Evolutionary conservation across 2,888 invertebrate genomes (phyloP), one percentile per base, ranked within the genome.

Genomic region (Caradrina kadenii): DNA sequence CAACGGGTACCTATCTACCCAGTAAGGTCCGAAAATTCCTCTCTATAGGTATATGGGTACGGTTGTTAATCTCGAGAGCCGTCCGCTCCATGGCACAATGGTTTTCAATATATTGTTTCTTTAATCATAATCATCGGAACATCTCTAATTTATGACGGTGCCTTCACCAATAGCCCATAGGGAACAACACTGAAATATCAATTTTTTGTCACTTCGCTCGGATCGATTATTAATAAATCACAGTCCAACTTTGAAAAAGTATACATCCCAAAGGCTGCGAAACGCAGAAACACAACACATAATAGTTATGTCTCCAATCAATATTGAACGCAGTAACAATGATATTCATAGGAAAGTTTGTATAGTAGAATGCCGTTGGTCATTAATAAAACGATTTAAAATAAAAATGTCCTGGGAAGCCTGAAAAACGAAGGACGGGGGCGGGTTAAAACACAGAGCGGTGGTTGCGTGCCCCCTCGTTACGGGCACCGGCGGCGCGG

Each of bases 401-500:
- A 85, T 84, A 86, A 85, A 89, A 88, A 88, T 85, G 82, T 83
- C 85, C 83, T 80, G 84, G 80, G 74, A 83, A 80, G 77, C 69
- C 86, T 86, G 86, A 86, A 87, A 88, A 87, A 87, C 86, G 84
- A 72, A 82, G 82, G 80, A 80, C 80, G 86, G 82, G 80, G 88
- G 85, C 82, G 87, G 88, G 88, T 89, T 90, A 87, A 91, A 91
- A 90, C 88, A 90, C 89, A 89, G 89, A 89, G 81, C 87, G 88
- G 87, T 83, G 90, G 90, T 90, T 88, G 91, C 91, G 91, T 91
- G 90, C 90, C 91, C 91, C 93, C 93, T 93, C 93, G 93, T 92
- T 93, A 93, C 91, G 92, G 91, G 87, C 91, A 91, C 90, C 90
- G 89, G 91, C 84, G 83, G 76, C 76, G 76, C 76, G 77, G 86